These are phyloP conservation scores for Drosophila kambysellisi DNA, from an alignment of 2,888 invertebrate genomes.

Conservation along the genomic window DNA sequence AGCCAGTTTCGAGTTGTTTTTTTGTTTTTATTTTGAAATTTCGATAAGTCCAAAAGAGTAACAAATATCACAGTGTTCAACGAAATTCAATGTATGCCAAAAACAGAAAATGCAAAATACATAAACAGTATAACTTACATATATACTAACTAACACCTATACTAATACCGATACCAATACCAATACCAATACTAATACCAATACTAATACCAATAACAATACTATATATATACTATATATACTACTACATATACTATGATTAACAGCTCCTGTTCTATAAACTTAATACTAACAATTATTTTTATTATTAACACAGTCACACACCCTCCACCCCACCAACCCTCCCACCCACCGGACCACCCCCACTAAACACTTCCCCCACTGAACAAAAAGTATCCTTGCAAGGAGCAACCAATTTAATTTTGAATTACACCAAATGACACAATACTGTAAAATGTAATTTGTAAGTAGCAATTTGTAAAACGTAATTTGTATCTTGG, in stretches of 20 bases:
- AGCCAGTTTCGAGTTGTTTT: conserved; percentile 50
- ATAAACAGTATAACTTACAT: conserved; percentile 19
- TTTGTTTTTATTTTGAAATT: conserved; percentile 71
- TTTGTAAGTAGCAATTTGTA: conserved; percentile 19
- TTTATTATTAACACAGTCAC: conserved; percentile 10
- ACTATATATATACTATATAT: conserved; percentile 36
- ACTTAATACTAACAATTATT: conserved; percentile 28
- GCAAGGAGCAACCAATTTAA: conserved; percentile 29
- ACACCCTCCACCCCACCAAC: not conserved
- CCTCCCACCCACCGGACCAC: too few species aligned
- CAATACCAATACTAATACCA: conserved; percentile 8
- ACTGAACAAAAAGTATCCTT: conserved; percentile 1
- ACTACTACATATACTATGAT: conserved; percentile 37
- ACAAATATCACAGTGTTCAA: conserved; percentile 44
- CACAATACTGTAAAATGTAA: conserved; percentile 12
- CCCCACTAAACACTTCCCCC: not conserved
- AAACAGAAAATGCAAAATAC: conserved; percentile 41
- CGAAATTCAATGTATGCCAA: conserved; percentile 49
- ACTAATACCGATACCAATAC: conserved; percentile 16
- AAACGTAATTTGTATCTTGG: conserved; percentile 10
- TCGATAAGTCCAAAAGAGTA: conserved; percentile 66
- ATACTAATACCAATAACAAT: conserved; percentile 27
- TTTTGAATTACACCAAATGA: conserved; percentile 12
- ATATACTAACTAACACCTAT: conserved; percentile 23
- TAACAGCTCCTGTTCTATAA: conserved; percentile 33